Evolutionary conservation across 2,888 invertebrate species (phyloP).

Genomic region (Teleiodes luculella): DNA sequence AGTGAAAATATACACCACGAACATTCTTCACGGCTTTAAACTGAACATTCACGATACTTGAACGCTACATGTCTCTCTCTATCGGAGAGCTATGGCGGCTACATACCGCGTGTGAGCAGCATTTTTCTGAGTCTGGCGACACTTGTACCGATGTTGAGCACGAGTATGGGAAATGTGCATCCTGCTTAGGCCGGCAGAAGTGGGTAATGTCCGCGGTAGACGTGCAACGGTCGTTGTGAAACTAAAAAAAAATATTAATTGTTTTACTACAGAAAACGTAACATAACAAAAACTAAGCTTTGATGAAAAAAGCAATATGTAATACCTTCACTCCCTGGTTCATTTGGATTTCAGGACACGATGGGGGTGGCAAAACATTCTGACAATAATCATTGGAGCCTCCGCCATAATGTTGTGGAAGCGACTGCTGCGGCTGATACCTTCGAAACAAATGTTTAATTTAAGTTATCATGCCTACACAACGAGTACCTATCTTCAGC

Average conservation of each 20-base stretch:
- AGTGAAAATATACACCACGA: background rate
- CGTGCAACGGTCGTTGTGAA: constrained; percentile 60
- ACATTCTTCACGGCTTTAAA: background rate
- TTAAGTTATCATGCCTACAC: no score
- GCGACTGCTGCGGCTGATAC: background rate
- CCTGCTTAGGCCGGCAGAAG: constrained; percentile 46
- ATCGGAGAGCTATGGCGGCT: no score
- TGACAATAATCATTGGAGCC: background rate
- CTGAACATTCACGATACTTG: background rate
- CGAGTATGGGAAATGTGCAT: background rate
- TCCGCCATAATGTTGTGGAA: background rate
- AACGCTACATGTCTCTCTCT: background rate
- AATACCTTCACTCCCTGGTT: constrained; percentile 22
- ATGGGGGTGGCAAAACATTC: background rate
- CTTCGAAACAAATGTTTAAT: no score
- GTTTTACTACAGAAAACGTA: no score
- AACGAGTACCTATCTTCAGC: no score
- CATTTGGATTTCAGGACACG: constrained; percentile 16
- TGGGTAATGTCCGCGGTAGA: constrained; percentile 66
- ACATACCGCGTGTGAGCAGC: constrained; percentile 28
- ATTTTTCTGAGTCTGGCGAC: constrained; percentile 13
- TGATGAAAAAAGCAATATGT: background rate
- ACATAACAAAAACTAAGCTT: no score
- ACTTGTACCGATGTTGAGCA: constrained; percentile 35
- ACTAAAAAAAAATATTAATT: constrained; percentile 42